Percentiles rank a stretch among this genome's conserved stretches.
Evolutionary conservation across 2,113 vertebrate genomes (phyloP).

Genomic region (Perca fluviatilis): DNA sequence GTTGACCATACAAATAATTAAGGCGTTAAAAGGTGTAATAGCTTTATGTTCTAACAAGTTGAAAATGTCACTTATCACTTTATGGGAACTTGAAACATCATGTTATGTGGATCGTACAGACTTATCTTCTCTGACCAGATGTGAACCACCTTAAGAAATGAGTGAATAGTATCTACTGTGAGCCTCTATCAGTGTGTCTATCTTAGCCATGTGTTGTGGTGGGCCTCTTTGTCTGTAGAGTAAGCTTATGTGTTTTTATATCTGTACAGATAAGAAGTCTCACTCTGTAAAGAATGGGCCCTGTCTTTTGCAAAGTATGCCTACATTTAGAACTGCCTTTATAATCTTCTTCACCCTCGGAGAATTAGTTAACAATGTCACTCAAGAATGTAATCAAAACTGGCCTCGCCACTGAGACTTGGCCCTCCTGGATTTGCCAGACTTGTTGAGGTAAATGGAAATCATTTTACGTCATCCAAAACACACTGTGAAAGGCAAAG

Average conservation of each 20-base stretch:
- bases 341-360: conserved; percentile 35
- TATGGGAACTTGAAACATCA: not conserved
- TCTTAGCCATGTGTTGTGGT: not conserved
- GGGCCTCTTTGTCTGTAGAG: not conserved
- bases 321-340: conserved; percentile 22
- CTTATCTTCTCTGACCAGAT: conserved; percentile 36
- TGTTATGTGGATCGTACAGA: not conserved
- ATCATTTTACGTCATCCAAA: not conserved
- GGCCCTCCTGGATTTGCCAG: conserved; percentile 52
- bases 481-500: not conserved
- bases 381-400: conserved; percentile 67
- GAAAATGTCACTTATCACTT: conserved; percentile 5
- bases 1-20: not conserved
- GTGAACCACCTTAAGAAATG: conserved; percentile 18
- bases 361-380: conserved; percentile 50
- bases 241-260: not conserved
- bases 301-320: not conserved
- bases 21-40: not conserved
- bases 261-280: not conserved
- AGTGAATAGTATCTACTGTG: not conserved
- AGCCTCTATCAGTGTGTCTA: conserved; percentile 8
- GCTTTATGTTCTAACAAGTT: not conserved
- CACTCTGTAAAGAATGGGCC: not conserved
- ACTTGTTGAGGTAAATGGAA: conserved; percentile 40
- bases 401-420: conserved; percentile 60